These are phyloP conservation scores for Channa maculata DNA, from an alignment of 2,113 vertebrate species.

Conservation along the genomic window DNA sequence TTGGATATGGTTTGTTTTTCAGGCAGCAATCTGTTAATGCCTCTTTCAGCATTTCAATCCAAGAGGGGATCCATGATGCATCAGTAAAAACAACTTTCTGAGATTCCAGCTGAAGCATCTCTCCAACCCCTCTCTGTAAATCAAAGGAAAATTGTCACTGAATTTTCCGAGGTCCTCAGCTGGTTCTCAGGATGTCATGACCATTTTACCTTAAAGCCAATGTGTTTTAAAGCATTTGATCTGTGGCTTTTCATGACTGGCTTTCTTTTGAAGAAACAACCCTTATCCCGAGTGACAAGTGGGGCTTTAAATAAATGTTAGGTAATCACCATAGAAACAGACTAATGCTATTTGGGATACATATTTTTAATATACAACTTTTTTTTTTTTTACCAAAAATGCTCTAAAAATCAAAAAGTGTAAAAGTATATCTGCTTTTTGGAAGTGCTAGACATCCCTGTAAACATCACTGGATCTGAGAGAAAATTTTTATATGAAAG, in stretches of 20 bases:
- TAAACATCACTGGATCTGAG: conserved; percentile 12
- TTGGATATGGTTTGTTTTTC: conserved; percentile 80
- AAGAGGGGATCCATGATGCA: conserved; percentile 41
- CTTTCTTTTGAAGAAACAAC: conserved; percentile 32
- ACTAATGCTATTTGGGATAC: conserved; percentile 9
- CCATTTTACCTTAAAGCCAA: conserved; percentile 4
- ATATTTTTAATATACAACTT: conserved; percentile 39
- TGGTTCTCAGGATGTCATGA: background rate
- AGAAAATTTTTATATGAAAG: conserved; percentile 23
- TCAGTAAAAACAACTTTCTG: conserved; percentile 59
- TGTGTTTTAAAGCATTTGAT: conserved; percentile 25
- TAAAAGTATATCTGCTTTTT: background rate
- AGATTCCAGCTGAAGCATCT: conserved; percentile 44
- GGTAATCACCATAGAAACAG: conserved; percentile 51
- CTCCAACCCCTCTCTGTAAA: conserved; percentile 27
- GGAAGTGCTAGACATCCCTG: too few relatives aligned
- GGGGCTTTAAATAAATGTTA: conserved; percentile 40
- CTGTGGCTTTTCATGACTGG: conserved; percentile 4
- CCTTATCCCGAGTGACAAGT: conserved; percentile 27
- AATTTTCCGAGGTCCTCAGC: background rate
- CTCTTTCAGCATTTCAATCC: conserved; percentile 52
- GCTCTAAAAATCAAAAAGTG: background rate
- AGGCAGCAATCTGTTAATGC: conserved; percentile 70
- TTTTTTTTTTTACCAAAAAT: conserved; percentile 1
- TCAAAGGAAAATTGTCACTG: conserved; percentile 33